phyloP scores from a whole-genome alignment of 2,797 vertebrate genomes.

The Arrhamphus sclerolepis region DNA sequence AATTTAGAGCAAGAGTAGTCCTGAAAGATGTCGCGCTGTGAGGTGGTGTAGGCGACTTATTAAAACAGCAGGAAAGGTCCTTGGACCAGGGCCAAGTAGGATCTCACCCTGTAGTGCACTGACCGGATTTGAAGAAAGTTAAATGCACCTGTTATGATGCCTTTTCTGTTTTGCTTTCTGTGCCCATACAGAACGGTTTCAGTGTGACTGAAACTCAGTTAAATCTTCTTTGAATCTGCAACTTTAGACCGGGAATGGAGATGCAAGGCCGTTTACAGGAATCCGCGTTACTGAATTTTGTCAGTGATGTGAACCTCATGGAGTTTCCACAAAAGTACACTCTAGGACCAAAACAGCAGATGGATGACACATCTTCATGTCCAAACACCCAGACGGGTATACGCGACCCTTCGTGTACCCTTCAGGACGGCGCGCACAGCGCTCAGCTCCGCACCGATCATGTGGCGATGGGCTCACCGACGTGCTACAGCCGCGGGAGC shows the following conservation, averaged over 20 bases:
- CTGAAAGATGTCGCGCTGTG: slow-evolving; percentile 67
- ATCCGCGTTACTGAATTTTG: slow-evolving; percentile 77
- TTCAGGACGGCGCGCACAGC: slow-evolving; percentile 27
- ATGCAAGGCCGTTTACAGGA: slow-evolving; percentile 73
- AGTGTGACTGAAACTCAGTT: slow-evolving; percentile 14
- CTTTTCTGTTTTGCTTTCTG: neutral
- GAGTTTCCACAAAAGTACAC: slow-evolving; percentile 60
- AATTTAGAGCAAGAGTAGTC: slow-evolving; percentile 42
- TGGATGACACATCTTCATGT: slow-evolving; percentile 25
- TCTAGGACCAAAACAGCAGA: slow-evolving; percentile 45
- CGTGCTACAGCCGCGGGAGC: slow-evolving; percentile 28
- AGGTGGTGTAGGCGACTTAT: slow-evolving; percentile 69
- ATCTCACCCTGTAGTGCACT: slow-evolving; percentile 79
- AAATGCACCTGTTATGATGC: slow-evolving; percentile 57
- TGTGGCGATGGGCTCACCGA: slow-evolving; percentile 26
- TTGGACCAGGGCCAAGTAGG: slow-evolving; percentile 86
- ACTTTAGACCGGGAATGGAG: slow-evolving; percentile 61
- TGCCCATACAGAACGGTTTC: slow-evolving; percentile 10
- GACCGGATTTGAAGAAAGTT: slow-evolving; percentile 74
- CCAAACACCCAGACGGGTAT: slow-evolving; percentile 62
- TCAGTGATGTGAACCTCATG: slow-evolving; percentile 79
- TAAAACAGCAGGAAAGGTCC: slow-evolving; percentile 81
- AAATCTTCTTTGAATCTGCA: neutral
- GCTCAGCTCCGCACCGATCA: slow-evolving; percentile 25
- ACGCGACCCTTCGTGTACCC: slow-evolving; percentile 53